Base-by-base conservation (phyloP, 1,140 invertebrate genomes). In the Drosophila jambulina region DNA sequence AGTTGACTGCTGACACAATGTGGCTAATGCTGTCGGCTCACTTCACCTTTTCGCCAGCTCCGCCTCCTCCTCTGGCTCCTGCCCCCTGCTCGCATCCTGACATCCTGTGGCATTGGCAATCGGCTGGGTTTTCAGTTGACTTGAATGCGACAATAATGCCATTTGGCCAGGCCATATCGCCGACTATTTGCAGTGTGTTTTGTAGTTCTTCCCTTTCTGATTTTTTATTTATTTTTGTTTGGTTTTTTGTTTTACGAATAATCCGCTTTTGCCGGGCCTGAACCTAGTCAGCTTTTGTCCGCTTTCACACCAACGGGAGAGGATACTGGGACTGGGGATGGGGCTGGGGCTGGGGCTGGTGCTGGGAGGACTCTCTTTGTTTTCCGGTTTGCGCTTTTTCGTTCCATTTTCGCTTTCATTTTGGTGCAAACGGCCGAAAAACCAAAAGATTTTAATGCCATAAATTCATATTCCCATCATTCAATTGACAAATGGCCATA, bases 401-500 rank as follows among this genome's bases (percentile, higher is more conserved):
- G 21, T 54, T 60, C 54, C 36, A 69, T 80, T 69, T 54, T 79
- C 59, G 19, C 34, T 60, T 54, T 54, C 61, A 67, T 42, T 42
- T 59, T 38, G 34, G 76, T 51, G 32, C 60, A 60, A 61, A 46
- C 48, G 54, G 54, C 45, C 68, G 45, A 76, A 80, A 80, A 72
- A 72, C 76, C 74, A 74, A 84, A 88, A 58, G 74, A 80, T 80
- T 78, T 87, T 70, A 83, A 83, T 83, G 64, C 64, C 71, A 70
- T 75, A 88, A 88, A 78, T 83, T 77, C 64, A 87, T 80, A 88
- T 75, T 69, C 75, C 61, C 77, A 80, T 87, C 84, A 87, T 78
- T 84, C 72, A 87, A 84, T 87, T 87, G 78, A 63, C 68, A 87
- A 87, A 83, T 80, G 77, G 68, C 29, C 54, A 75, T 57, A 65